Evolutionary conservation across 2,888 invertebrate genomes (phyloP).

Genomic region (Polymixis flavicincta): DNA sequence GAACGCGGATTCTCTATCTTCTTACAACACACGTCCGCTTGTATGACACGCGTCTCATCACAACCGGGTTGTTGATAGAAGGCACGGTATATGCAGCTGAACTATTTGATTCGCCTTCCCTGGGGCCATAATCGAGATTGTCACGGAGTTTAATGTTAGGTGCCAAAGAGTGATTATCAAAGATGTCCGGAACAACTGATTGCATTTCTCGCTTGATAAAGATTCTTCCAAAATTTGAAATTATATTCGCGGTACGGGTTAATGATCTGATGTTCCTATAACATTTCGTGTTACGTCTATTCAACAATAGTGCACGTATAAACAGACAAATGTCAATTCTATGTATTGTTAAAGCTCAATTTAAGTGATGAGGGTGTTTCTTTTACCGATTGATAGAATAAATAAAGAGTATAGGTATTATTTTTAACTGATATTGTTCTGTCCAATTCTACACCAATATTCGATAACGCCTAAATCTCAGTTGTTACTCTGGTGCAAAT

Average conservation of each 20-base stretch:
- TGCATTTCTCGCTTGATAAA: conserved; percentile 82
- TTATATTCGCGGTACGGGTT: conserved; percentile 88
- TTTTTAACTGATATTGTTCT: conserved; percentile 85
- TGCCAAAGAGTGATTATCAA: conserved; percentile 91
- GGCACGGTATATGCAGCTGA: conserved; percentile 77
- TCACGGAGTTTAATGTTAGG: conserved; percentile 84
- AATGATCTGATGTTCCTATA: conserved; percentile 90
- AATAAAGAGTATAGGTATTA: conserved; percentile 78
- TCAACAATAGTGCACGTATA: conserved; percentile 80
- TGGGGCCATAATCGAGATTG: conserved; percentile 75
- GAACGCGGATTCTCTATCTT: conserved; percentile 70
- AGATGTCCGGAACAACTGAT: conserved; percentile 86
- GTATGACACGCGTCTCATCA: conserved; percentile 59
- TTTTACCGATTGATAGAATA: conserved; percentile 82
- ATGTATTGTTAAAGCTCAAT: conserved; percentile 88
- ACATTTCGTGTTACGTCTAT: conserved; percentile 82
- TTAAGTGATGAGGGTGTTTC: conserved; percentile 86
- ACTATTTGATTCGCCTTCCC: conserved; percentile 72
- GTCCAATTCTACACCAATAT: conserved; percentile 84
- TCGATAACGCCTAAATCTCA: conserved; percentile 82
- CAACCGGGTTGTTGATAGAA: conserved; percentile 57
- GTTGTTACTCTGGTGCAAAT: conserved; percentile 84
- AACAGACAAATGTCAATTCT: conserved; percentile 87
- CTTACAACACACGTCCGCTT: conserved; percentile 62
- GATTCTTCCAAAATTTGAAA: conserved; percentile 88